A percentile compares a stretch with the other conserved stretches of the same genome.
Evolutionary conservation across 1,140 invertebrate genomes (phyloP).

Genomic region (Lamellibrachia luymesi): DNA sequence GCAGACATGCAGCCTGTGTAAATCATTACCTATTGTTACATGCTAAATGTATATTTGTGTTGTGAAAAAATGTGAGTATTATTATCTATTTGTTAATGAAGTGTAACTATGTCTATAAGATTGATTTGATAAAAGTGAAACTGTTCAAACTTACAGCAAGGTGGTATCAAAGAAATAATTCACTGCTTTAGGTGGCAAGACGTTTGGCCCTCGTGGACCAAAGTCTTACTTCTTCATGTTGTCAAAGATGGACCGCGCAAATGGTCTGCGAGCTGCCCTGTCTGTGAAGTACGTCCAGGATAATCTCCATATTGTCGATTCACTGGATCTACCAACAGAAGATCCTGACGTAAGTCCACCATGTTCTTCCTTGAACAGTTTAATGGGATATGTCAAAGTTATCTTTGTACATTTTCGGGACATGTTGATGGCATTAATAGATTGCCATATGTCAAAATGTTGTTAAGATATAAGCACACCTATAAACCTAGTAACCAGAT

Average conservation of each 20-base stretch:
- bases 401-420: neutral
- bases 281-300: slow-evolving; percentile 86
- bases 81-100: neutral
- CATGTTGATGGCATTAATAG: neutral
- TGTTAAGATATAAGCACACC: no score
- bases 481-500: no score
- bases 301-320: slow-evolving; percentile 88
- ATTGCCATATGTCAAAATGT: no score
- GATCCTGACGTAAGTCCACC: slow-evolving; percentile 63
- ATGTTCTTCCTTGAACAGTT: neutral
- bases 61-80: no score
- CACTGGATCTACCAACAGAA: slow-evolving; percentile 80
- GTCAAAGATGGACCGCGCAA: slow-evolving; percentile 70
- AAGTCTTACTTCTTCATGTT: slow-evolving; percentile 91
- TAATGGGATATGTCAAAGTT: neutral
- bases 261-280: slow-evolving; percentile 78
- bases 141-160: no score
- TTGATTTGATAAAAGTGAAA: no score
- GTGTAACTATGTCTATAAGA: no score
- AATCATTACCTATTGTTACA: no score
- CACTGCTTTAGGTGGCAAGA: slow-evolving; percentile 65
- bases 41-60: no score
- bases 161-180: neutral
- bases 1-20: no score
- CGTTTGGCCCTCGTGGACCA: slow-evolving; percentile 85